Evolutionary conservation across 23 tunicate species (phyloP).

Genomic region (Clavelina lepadiformis): DNA sequence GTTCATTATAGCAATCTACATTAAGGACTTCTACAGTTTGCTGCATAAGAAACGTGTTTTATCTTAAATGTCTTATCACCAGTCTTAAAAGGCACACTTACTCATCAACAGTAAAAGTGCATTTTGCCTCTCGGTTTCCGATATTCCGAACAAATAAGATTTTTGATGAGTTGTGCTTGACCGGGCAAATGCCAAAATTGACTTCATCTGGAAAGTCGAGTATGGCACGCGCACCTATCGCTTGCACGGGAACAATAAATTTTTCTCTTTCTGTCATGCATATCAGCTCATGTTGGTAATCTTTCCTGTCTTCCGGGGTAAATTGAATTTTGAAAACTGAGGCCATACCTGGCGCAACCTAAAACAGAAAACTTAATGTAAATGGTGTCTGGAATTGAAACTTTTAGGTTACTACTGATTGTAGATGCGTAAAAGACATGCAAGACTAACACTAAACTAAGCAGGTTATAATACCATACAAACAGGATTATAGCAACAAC

Average conservation of each 20-base stretch:
- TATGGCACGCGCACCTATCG: constrained; percentile 87
- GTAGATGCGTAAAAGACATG: neutral
- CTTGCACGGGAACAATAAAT: constrained; percentile 78
- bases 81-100: too few relatives aligned
- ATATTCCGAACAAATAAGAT: constrained; percentile 87
- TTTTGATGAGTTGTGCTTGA: constrained; percentile 65
- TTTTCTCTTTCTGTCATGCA: constrained; percentile 98
- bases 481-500: neutral
- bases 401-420: neutral
- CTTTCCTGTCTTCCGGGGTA: constrained; percentile 92
- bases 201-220: constrained; percentile 93
- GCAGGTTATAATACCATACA: too few relatives aligned
- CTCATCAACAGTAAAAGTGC: constrained; percentile 48
- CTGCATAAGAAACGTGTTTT: too few relatives aligned
- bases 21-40: too few relatives aligned
- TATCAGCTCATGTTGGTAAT: constrained; percentile 85
- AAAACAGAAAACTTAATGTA: neutral
- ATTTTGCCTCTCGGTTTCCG: constrained; percentile 85
- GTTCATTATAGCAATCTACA: too few relatives aligned
- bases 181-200: constrained; percentile 81
- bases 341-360: constrained; percentile 99
- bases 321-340: constrained; percentile 75
- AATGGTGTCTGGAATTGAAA: neutral
- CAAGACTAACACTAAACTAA: neutral
- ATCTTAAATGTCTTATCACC: too few relatives aligned